Conservation (phyloP, 1,140 invertebrate genomes). For the Hyphantria cunea region DNA sequence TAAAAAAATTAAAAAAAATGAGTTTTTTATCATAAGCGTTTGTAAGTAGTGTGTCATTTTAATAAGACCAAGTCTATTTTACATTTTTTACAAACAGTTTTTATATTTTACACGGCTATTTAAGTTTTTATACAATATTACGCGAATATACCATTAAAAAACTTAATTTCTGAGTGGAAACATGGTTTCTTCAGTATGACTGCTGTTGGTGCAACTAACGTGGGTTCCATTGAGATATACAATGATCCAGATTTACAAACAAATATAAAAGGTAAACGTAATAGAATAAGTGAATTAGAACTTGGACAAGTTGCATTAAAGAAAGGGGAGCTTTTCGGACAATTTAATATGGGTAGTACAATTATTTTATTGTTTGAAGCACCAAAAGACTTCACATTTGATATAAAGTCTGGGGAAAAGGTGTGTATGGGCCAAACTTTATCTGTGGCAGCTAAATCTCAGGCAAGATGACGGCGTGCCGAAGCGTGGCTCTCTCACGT, state of each 20-base stretch:
- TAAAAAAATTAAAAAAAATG: too few relatives aligned
- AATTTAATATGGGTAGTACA: constrained; percentile 99
- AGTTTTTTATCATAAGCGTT: too few relatives aligned
- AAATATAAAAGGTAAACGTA: constrained; percentile 86
- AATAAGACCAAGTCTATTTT: too few relatives aligned
- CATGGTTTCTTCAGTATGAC: constrained; percentile 99
- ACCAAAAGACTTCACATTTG: constrained; percentile 89
- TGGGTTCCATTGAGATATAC: constrained; percentile 97
- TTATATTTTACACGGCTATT: too few relatives aligned
- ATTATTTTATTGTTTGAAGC: constrained; percentile 98
- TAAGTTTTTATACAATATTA: too few relatives aligned
- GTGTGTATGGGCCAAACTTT: constrained; percentile 71
- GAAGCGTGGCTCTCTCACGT: too few relatives aligned
- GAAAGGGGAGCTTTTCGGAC: constrained; percentile 96
- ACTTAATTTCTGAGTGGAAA: constrained; percentile 94
- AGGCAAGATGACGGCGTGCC: constrained; percentile 71
- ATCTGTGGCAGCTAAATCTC: constrained; percentile 40
- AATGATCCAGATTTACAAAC: constrained; percentile 92
- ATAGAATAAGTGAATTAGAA: constrained; percentile 78
- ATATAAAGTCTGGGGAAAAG: constrained; percentile 58
- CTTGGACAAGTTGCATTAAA: constrained; percentile 73
- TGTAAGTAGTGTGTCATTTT: too few relatives aligned
- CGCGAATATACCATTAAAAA: too few relatives aligned
- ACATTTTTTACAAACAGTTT: too few relatives aligned
- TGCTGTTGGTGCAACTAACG: constrained; percentile 98